Conservation (phyloP, 53 echinoderm and acorn worm genomes). For the Paracentrotus lividus region DNA sequence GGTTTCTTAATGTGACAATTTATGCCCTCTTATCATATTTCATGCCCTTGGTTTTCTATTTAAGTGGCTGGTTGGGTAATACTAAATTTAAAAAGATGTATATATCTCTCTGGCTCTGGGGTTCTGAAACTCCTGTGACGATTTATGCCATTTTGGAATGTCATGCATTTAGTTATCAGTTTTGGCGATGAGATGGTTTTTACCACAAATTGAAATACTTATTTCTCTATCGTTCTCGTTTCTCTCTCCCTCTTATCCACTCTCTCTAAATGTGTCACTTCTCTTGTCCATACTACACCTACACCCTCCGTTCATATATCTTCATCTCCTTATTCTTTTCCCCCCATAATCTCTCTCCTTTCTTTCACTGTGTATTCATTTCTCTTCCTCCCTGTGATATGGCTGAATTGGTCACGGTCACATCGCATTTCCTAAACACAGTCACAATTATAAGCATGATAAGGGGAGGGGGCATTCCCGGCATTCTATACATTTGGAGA, state of each 20-base stretch:
- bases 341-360: background rate
- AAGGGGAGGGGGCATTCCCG: too few species aligned
- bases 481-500: background rate
- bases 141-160: background rate
- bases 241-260: background rate
- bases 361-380: background rate
- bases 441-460: background rate
- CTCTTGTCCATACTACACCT: background rate
- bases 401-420: conserved; percentile 8
- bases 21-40: too few species aligned
- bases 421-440: conserved; percentile 5
- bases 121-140: background rate
- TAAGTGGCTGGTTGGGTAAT: background rate
- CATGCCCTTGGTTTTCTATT: background rate
- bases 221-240: background rate
- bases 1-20: background rate
- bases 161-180: background rate
- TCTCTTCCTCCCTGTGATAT: background rate
- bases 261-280: background rate
- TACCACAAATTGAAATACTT: background rate
- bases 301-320: background rate
- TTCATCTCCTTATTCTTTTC: background rate
- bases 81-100: background rate
- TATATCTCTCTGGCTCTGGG: background rate
- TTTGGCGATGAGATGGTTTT: background rate